Evolutionary conservation across 2,113 vertebrate genomes (phyloP).

Genomic region (Tautogolabrus adspersus): DNA sequence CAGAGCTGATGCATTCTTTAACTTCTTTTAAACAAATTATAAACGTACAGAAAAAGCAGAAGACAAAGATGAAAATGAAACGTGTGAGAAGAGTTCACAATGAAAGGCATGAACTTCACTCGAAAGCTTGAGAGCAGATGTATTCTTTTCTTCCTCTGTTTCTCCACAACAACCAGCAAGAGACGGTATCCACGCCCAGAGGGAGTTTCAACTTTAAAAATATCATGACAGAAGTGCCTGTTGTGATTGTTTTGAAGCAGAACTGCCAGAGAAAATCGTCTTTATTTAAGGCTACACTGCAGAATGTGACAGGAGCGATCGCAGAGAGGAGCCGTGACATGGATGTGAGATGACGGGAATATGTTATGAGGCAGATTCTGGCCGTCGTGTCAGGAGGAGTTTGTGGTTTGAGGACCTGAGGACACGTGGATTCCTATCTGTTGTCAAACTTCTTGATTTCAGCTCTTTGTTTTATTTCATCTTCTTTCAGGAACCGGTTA

Average conservation of each 20-base stretch:
- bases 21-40: background rate
- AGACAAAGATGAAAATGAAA: background rate
- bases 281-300: conserved; percentile 20
- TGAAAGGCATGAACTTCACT: background rate
- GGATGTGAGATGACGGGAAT: conserved; percentile 37
- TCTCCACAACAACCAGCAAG: background rate
- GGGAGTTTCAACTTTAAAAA: conserved; percentile 3
- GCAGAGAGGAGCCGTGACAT: background rate
- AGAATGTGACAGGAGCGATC: conserved; percentile 14
- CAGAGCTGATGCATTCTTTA: background rate
- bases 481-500: background rate
- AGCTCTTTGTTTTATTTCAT: background rate
- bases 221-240: background rate
- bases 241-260: background rate
- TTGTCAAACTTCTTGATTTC: conserved; percentile 8
- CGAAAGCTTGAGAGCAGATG: background rate
- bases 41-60: background rate
- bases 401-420: conserved; percentile 14
- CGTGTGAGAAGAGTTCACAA: background rate
- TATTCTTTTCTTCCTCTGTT: background rate
- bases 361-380: conserved; percentile 36
- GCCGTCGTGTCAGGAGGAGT: background rate
- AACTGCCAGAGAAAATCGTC: conserved; percentile 2
- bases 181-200: background rate
- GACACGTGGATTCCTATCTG: background rate